Base-by-base conservation (phyloP, 1,140 invertebrate species). In the Atta colombica region DNA sequence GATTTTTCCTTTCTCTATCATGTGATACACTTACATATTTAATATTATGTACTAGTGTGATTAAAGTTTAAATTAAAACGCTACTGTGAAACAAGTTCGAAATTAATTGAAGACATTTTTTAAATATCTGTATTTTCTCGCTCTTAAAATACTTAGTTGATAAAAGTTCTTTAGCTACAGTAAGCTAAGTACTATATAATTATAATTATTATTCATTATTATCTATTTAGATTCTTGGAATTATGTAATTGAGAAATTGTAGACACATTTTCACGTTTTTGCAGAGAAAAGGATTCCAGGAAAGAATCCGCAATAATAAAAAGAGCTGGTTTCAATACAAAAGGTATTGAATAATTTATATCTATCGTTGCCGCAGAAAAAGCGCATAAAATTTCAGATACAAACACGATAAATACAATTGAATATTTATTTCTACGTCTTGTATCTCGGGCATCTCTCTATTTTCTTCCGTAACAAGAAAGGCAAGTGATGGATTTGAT, bases 281-380 rank as follows among this genome's bases (percentile, higher is more conserved):
- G 2, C 21, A 4, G n/a, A 61, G 16, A 77, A 45, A 45, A 21
- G 55, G 35, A 77, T 77, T 45, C 60, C 25, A 49, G 16, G 25
- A 45, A 60, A 31, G 4, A 28, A 49, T 77, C 10, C 14, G 39
- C 35, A 49, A 28, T 65, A 39, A 45, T 65, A 39, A 45, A 49
- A 49, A 65, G 18, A 31, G 49, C 16, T 10, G 39, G 16, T 63
- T 65, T 65, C 58, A 14, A 14, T 21, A 49, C 6, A 14, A 10
- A n/a, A 31, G 35, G 16, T 45, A 39, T 49, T 77, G 75, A 65
- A 77, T 77, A 65, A 65, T 28, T 77, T 77, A 77, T 77, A n/a
- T 77, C 58, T 31, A 65, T 49, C 16, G 25, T 21, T 31, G 60
- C 1, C 7, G 51, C 25, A 25, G 71, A 55, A 31, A 74, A 65